These are phyloP conservation scores for Microcebus ravelobensis DNA, from an alignment of 2,113 vertebrate genomes.

Conservation along the genomic window DNA sequence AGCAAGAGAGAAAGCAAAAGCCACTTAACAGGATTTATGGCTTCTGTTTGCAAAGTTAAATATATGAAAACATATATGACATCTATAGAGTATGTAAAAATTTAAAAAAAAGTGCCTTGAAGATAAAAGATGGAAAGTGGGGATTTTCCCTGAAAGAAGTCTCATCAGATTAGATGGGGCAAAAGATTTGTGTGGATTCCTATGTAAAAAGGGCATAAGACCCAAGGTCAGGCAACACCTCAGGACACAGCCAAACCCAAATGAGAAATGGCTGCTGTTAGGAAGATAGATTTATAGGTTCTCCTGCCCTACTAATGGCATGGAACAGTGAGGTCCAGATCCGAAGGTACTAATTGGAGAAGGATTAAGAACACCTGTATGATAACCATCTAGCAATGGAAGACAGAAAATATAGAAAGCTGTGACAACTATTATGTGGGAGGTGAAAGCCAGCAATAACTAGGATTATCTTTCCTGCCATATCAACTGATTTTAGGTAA, in stretches of 20 bases:
- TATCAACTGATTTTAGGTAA: not conserved
- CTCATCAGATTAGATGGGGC: accelerated
- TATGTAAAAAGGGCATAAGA: not conserved
- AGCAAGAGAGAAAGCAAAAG: not conserved
- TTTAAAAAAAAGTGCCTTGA: not conserved
- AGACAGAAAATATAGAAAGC: not conserved
- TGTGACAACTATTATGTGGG: not conserved
- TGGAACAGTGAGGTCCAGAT: too few species aligned
- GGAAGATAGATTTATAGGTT: too few species aligned
- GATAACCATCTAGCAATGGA: not conserved
- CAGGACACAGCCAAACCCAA: too few species aligned
- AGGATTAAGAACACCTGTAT: not conserved
- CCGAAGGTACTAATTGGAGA: not conserved
- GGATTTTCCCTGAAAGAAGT: not conserved
- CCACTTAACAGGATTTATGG: not conserved
- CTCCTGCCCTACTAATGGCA: too few species aligned
- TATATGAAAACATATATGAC: not conserved
- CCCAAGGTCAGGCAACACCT: not conserved
- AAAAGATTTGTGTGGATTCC: not conserved
- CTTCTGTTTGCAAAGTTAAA: not conserved
- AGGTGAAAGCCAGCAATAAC: not conserved
- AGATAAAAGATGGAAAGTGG: not conserved
- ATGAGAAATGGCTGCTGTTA: too few species aligned
- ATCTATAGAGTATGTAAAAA: not conserved
- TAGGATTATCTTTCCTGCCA: not conserved